Base-by-base conservation (phyloP, 37 sponge, comb jelly and placozoan species). In the Diacarnus erythraeanus region DNA sequence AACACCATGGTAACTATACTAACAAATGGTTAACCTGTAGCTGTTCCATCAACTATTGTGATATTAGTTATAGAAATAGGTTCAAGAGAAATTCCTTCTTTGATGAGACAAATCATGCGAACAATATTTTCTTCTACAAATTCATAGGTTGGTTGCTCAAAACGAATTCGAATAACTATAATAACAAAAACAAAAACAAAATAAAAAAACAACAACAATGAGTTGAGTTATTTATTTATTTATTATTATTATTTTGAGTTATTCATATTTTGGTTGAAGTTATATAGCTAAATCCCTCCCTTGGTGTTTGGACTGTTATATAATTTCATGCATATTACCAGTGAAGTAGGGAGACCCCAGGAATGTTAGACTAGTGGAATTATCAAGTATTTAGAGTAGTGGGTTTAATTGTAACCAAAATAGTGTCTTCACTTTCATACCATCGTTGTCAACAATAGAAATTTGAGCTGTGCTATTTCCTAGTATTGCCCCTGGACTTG, bases 81-180 rank as follows among this genome's bases (percentile, higher is more conserved):
- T 12, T 5, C 26, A 64, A 61, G 10, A 2, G 82, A 74, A n/a
- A 36, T 33, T 6, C 61, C 27, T 30, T 82, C 65, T 51, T 82
- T 82, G 20, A 47, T 64, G 35, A 82, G 82, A 27, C 82, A 82
- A 36, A 82, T 65, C 21, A 36, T 26, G 17, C 17, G 65, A 22
- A 4, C 3, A 0, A 64, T 43, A 29, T 0, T 54, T 2, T 63
- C 74, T 36, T 82, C 74, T 43, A 4, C 22, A 43, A 71, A 71
- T 15, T 3, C 15, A 37, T 40, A 71, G 21, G 42, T 40, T 71
- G 71, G 42, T 25, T 47, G 43, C 31, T 64, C 82, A 44, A 82
- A 73, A 2, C 42, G 41, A 42, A 82, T 72, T 30, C 27, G 22
- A 2, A 61, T 65, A 40, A 44, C 82, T 82, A 64, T 6, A 67